phyloP scores from a whole-genome alignment of 2,113 vertebrate genomes.

The Centropus unirufus region DNA sequence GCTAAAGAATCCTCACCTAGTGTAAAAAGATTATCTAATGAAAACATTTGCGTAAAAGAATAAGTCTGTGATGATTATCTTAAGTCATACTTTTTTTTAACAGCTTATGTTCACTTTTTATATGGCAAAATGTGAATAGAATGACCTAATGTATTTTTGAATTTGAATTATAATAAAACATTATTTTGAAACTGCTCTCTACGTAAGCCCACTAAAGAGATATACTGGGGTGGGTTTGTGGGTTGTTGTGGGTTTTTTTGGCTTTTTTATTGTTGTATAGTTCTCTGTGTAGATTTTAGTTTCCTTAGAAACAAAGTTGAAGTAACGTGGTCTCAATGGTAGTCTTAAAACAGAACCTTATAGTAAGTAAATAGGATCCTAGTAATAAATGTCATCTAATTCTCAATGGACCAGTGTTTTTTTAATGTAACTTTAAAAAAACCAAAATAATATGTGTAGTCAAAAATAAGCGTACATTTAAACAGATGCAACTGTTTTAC shows the following conservation, averaged over 20 bases:
- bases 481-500: background rate
- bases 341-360: slow-evolving; percentile 66
- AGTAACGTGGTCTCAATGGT: slow-evolving; percentile 45
- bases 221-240: background rate
- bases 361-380: slow-evolving; percentile 31
- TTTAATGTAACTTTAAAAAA: background rate
- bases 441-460: background rate
- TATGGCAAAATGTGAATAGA: slow-evolving; percentile 42
- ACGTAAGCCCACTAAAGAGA: background rate
- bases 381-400: background rate
- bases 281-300: slow-evolving; percentile 14
- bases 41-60: slow-evolving; percentile 19
- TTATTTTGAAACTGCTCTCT: slow-evolving; percentile 39
- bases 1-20: slow-evolving; percentile 14
- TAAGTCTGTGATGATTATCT: background rate
- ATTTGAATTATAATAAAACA: slow-evolving; percentile 51
- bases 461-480: background rate
- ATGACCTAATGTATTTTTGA: slow-evolving; percentile 52
- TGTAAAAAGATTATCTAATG: background rate
- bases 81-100: background rate
- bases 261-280: slow-evolving; percentile 13
- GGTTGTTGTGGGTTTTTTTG: background rate
- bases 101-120: slow-evolving; percentile 39
- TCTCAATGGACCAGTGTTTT: background rate
- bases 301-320: slow-evolving; percentile 44